Base-by-base conservation (phyloP, 1,140 invertebrate genomes). In the Holotrichia oblita region DNA sequence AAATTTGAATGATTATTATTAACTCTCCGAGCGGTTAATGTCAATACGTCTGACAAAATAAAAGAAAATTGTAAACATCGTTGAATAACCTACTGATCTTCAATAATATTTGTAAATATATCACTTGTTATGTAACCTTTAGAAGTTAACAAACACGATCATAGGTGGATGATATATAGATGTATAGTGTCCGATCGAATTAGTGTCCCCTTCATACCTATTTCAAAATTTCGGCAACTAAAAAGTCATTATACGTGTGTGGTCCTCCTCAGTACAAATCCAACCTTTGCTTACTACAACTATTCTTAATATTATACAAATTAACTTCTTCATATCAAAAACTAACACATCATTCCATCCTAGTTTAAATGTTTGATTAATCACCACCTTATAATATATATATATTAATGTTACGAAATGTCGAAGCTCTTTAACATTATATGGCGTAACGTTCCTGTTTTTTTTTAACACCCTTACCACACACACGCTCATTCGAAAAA, bases 1-100 rank as follows among this genome's bases (percentile, higher is more conserved):
- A 34, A 69, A 69, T 69, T 69, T 69, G 61, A 24, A 34, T 69
- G 61, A 69, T 69, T 69, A 69, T 64, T 64, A 64, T 34, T 69
- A 69, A 69, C 61, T 69, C 2, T 10, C 3, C 22, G 9, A 22
- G 20, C 61, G 12, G 22, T 22, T 69, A 69, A 34, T 64, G 61
- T 64, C 17, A 6, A 24, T 64, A 64, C 8, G 22, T 69, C 22
- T 27, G 14, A 48, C 44, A 48, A 48, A 48, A 48, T 17, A 48
- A 34, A 4, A 34, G 27, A 14, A 2, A 17, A 14, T 48, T 48
- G 44, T 48, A 48, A 48, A 48, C 44, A 48, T 14, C 44, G n/a
- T 48, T 17, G 44, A 48, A 10, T 17, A 48, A 48, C n/a, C 2
- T 8, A 48, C 44, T 48, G n/a, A 48, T 48, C n/a, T 17, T 48